Percentiles rank a stretch among this genome's conserved stretches.
phyloP scores from a whole-genome alignment of 2,113 vertebrate genomes.

The Crypturellus undulatus region DNA sequence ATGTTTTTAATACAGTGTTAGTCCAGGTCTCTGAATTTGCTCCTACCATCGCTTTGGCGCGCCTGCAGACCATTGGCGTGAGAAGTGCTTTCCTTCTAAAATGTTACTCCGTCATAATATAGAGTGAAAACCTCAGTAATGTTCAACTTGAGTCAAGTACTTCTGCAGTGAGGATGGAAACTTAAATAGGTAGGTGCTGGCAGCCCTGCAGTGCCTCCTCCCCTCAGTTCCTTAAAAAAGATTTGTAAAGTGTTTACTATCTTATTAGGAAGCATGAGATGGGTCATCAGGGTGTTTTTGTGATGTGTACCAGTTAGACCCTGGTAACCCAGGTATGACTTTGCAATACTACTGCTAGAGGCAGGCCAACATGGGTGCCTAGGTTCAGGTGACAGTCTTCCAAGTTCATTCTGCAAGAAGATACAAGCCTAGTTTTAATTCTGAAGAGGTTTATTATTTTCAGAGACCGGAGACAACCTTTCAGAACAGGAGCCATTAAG shows the following conservation, averaged over 20 bases:
- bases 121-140: background rate
- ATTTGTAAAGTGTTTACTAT: background rate
- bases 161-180: background rate
- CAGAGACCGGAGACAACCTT: background rate
- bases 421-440: background rate
- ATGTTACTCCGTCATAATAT: fast-evolving
- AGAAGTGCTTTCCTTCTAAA: background rate
- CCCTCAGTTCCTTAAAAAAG: background rate
- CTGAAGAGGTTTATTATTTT: background rate
- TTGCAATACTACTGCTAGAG: background rate
- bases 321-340: background rate
- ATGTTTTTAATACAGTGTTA: background rate
- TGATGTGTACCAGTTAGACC: background rate
- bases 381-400: background rate
- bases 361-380: background rate
- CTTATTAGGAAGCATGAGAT: background rate
- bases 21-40: background rate
- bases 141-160: background rate
- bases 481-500: background rate
- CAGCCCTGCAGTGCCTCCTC: background rate
- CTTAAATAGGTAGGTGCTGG: background rate
- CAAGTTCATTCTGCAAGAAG: background rate
- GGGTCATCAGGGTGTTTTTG: background rate
- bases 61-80: fast-evolving
- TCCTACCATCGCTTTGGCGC: background rate